These are phyloP conservation scores for Scaptomyza caliginosa DNA, from an alignment of 2,888 invertebrate species.

Conservation along the genomic window DNA sequence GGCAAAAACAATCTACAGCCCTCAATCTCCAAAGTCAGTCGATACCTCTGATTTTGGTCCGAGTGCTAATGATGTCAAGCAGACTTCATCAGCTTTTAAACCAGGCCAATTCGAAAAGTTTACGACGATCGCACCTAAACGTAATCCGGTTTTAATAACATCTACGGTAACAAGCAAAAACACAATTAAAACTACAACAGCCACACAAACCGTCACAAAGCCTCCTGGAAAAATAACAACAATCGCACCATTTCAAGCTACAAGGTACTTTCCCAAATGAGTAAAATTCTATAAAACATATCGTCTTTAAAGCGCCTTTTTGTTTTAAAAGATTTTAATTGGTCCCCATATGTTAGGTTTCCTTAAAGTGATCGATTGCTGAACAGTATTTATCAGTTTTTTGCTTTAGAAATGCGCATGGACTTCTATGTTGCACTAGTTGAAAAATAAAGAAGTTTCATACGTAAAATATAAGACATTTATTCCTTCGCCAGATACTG, in stretches of 20 bases:
- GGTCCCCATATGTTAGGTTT: conserved; percentile 12
- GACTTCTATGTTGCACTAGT: conserved; percentile 13
- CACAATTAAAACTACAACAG: conserved; percentile 81
- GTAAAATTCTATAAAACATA: conserved; percentile 2
- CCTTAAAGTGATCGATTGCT: conserved; percentile 13
- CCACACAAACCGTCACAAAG: conserved; percentile 70
- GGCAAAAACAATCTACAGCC: conserved; percentile 16
- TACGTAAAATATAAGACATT: background rate
- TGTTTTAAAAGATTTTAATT: background rate
- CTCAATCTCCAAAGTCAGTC: conserved; percentile 45
- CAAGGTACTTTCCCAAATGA: conserved; percentile 54
- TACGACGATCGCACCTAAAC: conserved; percentile 73
- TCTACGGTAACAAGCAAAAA: conserved; percentile 49
- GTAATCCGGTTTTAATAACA: conserved; percentile 31
- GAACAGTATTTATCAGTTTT: conserved; percentile 4
- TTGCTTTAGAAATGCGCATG: conserved; percentile 4
- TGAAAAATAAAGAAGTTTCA: background rate
- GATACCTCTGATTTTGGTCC: conserved; percentile 71
- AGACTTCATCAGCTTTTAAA: conserved; percentile 13
- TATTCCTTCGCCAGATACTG: background rate
- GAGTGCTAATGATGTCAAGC: conserved; percentile 61
- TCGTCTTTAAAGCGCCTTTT: conserved; percentile 10
- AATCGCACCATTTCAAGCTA: conserved; percentile 42
- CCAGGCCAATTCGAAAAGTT: conserved; percentile 31
- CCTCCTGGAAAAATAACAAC: conserved; percentile 48